Evolutionary conservation across 2,888 invertebrate genomes (phyloP).

Genomic region (Hyles lineata): DNA sequence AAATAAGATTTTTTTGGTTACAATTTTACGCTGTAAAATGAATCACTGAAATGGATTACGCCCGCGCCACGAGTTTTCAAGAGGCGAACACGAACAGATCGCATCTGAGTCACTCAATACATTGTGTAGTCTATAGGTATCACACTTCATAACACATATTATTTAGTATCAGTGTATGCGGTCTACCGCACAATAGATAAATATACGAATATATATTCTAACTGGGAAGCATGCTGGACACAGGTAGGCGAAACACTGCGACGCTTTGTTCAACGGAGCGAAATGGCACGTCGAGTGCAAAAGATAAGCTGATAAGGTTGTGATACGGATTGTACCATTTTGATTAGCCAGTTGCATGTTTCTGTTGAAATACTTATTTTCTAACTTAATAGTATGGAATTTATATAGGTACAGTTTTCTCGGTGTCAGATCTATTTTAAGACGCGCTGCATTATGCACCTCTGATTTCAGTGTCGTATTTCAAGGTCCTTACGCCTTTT

Average conservation of each 20-base stretch:
- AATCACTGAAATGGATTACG: slow-evolving; percentile 16
- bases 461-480: too few relatives aligned
- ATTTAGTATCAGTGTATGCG: slow-evolving; percentile 16
- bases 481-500: too few relatives aligned
- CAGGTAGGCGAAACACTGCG: slow-evolving; percentile 64
- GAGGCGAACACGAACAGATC: slow-evolving; percentile 45
- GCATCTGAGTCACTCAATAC: slow-evolving; percentile 52
- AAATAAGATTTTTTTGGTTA: neutral
- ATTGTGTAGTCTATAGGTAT: slow-evolving; percentile 44
- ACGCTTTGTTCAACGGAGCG: slow-evolving; percentile 65
- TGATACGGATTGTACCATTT: slow-evolving; percentile 66
- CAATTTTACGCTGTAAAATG: slow-evolving; percentile 9
- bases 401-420: neutral
- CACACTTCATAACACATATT: slow-evolving; percentile 35
- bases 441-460: neutral
- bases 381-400: neutral
- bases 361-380: slow-evolving; percentile 1
- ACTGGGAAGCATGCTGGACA: slow-evolving; percentile 37
- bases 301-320: slow-evolving; percentile 81
- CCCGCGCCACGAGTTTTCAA: slow-evolving; percentile 43
- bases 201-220: slow-evolving; percentile 20
- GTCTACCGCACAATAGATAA: slow-evolving; percentile 23
- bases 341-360: slow-evolving; percentile 28
- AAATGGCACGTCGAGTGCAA: slow-evolving; percentile 73
- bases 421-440: too few relatives aligned